Percentiles rank a stretch among this genome's conserved stretches.
Conservation (phyloP, 2,113 vertebrate species). For the Chunga burmeisteri region DNA sequence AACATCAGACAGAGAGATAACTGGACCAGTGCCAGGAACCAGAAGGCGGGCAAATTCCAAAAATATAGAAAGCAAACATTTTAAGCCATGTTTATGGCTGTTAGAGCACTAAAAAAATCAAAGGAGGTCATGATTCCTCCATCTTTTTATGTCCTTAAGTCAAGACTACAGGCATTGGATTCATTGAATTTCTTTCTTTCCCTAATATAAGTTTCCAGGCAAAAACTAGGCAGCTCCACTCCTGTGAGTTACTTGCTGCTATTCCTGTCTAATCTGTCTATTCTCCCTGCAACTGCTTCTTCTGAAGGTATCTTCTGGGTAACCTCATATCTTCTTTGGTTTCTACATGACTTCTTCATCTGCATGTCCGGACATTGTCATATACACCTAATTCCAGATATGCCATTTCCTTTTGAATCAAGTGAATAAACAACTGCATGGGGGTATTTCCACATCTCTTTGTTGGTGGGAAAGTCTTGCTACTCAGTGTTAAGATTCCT, state of each 20-base stretch:
- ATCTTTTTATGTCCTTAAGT: background rate
- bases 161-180: background rate
- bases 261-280: background rate
- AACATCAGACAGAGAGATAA: background rate
- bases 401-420: background rate
- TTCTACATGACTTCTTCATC: background rate
- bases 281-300: background rate
- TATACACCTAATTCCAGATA: background rate
- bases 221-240: background rate
- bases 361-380: background rate
- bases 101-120: background rate
- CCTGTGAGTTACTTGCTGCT: background rate
- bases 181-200: background rate
- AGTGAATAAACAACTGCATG: background rate
- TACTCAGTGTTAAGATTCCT: background rate
- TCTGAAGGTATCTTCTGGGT: background rate
- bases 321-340: background rate
- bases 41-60: background rate
- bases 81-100: background rate
- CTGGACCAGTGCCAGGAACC: background rate
- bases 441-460: background rate
- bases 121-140: background rate
- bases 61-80: background rate
- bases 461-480: background rate
- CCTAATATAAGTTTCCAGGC: background rate